Percentiles rank a stretch among this genome's conserved stretches.
Evolutionary conservation across 2,113 vertebrate species (phyloP).

Genomic region (Oryzias javanicus): DNA sequence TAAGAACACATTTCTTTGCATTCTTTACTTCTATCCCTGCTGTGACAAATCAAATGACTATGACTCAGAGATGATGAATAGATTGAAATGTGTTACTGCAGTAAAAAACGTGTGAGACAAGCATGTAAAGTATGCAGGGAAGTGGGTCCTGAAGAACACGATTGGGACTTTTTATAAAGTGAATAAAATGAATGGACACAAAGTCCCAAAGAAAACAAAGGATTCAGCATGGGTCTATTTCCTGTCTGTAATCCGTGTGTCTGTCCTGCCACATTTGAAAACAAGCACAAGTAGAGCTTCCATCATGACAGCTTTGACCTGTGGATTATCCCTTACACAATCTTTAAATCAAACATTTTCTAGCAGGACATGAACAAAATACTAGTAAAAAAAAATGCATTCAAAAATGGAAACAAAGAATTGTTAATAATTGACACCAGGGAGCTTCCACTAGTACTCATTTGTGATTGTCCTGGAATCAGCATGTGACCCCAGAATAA

Average conservation of each 20-base stretch:
- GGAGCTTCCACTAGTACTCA: too few species aligned
- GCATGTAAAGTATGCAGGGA: too few species aligned
- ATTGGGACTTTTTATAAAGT: not conserved
- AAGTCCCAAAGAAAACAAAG: conserved; percentile 26
- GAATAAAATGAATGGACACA: not conserved
- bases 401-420: too few species aligned
- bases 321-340: conserved; percentile 38
- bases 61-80: too few species aligned
- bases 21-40: too few species aligned
- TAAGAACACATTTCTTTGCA: too few species aligned
- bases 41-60: too few species aligned
- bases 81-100: too few species aligned
- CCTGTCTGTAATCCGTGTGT: conserved; percentile 55
- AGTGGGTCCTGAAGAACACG: too few species aligned
- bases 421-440: too few species aligned
- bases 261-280: conserved; percentile 32
- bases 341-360: conserved; percentile 24
- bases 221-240: conserved; percentile 35
- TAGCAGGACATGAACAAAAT: conserved; percentile 5
- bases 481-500: not conserved
- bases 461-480: not conserved
- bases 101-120: too few species aligned
- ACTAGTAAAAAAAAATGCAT: too few species aligned
- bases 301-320: conserved; percentile 27
- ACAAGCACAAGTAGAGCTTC: conserved; percentile 22